phyloP scores from a whole-genome alignment of 1,140 invertebrate species.

The Gonatopus flavifemur region DNA sequence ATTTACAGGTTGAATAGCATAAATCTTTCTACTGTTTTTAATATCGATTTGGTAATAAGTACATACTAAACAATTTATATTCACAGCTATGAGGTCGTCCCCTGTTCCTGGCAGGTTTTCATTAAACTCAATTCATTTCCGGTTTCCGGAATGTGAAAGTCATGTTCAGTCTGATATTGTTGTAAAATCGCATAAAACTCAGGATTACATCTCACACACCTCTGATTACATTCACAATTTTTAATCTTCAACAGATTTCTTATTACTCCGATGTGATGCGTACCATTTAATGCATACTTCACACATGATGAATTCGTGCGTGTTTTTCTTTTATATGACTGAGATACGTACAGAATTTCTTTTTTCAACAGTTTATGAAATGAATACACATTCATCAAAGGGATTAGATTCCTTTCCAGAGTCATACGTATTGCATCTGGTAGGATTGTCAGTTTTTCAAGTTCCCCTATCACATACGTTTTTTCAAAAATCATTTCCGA shows the following conservation, averaged over 20 bases:
- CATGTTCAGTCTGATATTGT: background rate
- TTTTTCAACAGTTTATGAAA: background rate
- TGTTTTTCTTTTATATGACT: too few species aligned
- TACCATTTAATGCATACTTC: too few species aligned
- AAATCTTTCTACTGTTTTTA: background rate
- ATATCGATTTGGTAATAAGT: background rate
- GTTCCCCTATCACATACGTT: background rate
- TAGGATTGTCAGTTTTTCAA: too few species aligned
- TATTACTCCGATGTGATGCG: too few species aligned
- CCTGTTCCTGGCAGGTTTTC: background rate
- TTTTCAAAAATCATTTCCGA: background rate
- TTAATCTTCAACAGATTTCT: too few species aligned
- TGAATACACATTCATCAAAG: background rate
- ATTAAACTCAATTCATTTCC: background rate
- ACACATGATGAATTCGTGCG: too few species aligned
- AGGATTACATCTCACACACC: too few species aligned
- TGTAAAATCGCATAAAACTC: too few species aligned
- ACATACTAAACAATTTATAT: background rate
- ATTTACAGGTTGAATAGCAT: slow-evolving; percentile 1
- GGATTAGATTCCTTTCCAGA: background rate
- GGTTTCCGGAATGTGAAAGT: background rate
- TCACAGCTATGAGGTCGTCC: background rate
- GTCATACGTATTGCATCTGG: background rate
- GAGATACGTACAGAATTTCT: background rate
- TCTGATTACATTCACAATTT: too few species aligned